Conservation (phyloP, 2,888 invertebrate genomes). For the Aphidoletes aphidimyza region DNA sequence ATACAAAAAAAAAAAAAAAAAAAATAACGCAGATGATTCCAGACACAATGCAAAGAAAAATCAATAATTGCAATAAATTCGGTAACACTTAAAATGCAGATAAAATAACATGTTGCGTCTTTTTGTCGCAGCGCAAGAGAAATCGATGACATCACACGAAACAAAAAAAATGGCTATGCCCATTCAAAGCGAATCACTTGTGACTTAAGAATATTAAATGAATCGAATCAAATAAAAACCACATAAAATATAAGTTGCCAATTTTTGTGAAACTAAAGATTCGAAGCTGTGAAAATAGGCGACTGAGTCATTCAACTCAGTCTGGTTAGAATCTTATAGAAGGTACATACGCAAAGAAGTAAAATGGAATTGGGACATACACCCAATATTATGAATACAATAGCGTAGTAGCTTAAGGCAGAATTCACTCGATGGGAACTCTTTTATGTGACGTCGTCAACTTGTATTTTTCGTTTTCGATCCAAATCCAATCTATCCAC, state of each 20-base stretch:
- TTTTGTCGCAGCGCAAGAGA: slow-evolving; percentile 30
- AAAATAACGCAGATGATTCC: not conserved
- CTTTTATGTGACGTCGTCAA: slow-evolving; percentile 30
- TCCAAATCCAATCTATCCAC: not conserved
- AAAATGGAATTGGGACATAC: slow-evolving; percentile 36
- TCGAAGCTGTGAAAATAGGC: not conserved
- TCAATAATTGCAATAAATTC: slow-evolving; percentile 13
- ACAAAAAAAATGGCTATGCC: slow-evolving; percentile 15
- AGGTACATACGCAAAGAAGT: slow-evolving; percentile 7
- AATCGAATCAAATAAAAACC: not conserved
- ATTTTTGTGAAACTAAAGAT: not conserved
- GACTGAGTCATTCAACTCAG: not conserved
- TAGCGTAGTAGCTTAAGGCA: not conserved
- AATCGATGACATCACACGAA: slow-evolving; percentile 41
- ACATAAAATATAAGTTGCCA: not conserved
- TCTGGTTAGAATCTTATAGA: slow-evolving; percentile 15
- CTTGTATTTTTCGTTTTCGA: not conserved
- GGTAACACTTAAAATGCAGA: not conserved
- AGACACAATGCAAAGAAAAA: not conserved
- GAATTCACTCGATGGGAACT: not conserved
- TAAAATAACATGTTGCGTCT: slow-evolving; percentile 36
- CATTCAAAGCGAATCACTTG: not conserved
- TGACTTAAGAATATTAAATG: not conserved
- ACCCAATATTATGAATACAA: slow-evolving; percentile 43
- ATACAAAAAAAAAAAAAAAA: not conserved